These are phyloP conservation scores for Drosophila pseudotakahashii DNA, from an alignment of 2,888 invertebrate species.

Conservation along the genomic window DNA sequence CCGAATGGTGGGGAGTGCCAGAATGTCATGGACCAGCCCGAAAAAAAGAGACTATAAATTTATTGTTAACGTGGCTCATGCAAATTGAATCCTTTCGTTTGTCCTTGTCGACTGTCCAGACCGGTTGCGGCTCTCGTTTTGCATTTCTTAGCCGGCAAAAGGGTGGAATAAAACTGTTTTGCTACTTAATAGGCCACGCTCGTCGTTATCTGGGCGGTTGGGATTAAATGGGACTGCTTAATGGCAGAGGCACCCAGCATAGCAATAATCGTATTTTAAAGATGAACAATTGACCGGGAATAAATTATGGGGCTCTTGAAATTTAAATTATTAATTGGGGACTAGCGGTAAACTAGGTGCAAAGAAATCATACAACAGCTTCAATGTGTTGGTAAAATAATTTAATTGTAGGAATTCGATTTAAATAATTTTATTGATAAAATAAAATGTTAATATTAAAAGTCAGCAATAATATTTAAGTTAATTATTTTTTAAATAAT, in stretches of 20 bases:
- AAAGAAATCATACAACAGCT: too few relatives aligned
- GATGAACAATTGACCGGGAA: slow-evolving; percentile 20
- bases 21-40: slow-evolving; percentile 18
- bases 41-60: slow-evolving; percentile 48
- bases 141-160: slow-evolving; percentile 7
- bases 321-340: slow-evolving; percentile 2
- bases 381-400: too few relatives aligned
- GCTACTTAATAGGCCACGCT: slow-evolving; percentile 36
- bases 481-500: too few relatives aligned
- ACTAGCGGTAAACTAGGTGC: too few relatives aligned
- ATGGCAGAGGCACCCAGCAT: slow-evolving; percentile 3
- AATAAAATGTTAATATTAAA: not conserved
- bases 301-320: not conserved
- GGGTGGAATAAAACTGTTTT: slow-evolving; percentile 17
- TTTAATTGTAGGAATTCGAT: too few relatives aligned
- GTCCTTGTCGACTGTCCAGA: slow-evolving; percentile 33
- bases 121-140: slow-evolving; percentile 12
- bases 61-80: slow-evolving; percentile 62
- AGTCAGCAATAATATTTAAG: too few relatives aligned
- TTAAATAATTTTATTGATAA: too few relatives aligned
- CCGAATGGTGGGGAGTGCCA: slow-evolving; percentile 5
- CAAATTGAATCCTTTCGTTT: slow-evolving; percentile 62
- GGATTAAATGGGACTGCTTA: slow-evolving; percentile 32
- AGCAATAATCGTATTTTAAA: slow-evolving; percentile 33
- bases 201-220: slow-evolving; percentile 37